These are phyloP conservation scores for Hypomesus transpacificus DNA, from an alignment of 2,113 vertebrate genomes.

Conservation along the genomic window DNA sequence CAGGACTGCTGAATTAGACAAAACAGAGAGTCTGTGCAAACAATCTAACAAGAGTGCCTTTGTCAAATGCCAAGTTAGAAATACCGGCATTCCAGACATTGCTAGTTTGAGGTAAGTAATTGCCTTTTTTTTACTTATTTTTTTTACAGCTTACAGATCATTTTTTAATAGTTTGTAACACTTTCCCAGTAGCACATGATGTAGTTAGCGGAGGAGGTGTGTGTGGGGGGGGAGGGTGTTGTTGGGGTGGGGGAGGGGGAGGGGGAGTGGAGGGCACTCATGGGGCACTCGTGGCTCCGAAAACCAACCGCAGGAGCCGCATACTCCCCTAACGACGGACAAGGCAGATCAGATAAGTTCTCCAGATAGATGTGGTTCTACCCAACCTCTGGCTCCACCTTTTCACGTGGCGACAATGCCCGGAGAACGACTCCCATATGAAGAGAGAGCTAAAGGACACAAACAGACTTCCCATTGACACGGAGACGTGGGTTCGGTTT, in stretches of 20 bases:
- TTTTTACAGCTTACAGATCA: neutral
- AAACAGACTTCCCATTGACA: slow-evolving; percentile 45
- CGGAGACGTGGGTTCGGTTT: slow-evolving; percentile 41
- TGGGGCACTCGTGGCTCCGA: too few species aligned
- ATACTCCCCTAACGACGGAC: neutral
- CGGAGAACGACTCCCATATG: slow-evolving; percentile 8
- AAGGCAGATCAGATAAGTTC: neutral
- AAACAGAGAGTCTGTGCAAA: neutral
- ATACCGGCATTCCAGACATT: neutral
- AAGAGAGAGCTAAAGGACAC: slow-evolving; percentile 27
- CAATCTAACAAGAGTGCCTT: neutral
- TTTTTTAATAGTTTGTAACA: slow-evolving; percentile 10
- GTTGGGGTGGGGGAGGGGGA: too few species aligned
- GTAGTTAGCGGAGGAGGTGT: neutral
- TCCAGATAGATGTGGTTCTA: neutral
- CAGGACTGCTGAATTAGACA: too few species aligned
- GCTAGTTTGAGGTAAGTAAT: slow-evolving; percentile 8
- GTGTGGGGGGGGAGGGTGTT: too few species aligned
- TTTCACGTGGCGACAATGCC: slow-evolving; percentile 19
- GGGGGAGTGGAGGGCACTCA: too few species aligned
- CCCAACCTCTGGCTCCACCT: slow-evolving; percentile 19
- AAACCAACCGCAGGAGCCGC: neutral
- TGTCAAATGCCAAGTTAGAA: neutral
- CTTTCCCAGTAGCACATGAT: slow-evolving; percentile 1
- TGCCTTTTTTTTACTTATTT: neutral